Conservation (phyloP, 2,797 vertebrate genomes). For the Chrosomus eos region DNA sequence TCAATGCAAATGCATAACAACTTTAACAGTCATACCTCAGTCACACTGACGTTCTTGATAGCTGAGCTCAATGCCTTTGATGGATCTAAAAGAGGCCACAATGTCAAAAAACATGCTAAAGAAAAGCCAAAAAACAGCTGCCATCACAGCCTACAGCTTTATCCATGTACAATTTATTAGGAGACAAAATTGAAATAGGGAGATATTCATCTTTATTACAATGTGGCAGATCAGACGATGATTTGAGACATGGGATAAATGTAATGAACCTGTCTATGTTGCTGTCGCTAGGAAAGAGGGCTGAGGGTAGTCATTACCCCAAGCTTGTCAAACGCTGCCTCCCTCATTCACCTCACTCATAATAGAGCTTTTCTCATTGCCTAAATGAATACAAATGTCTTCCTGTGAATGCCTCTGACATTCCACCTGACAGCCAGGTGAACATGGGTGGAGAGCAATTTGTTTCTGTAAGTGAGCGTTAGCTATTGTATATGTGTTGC, state of each 20-base stretch:
- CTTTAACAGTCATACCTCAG: conserved; percentile 23
- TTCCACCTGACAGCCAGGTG: conserved; percentile 49
- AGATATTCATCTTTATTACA: conserved; percentile 55
- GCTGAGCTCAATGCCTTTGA: not conserved
- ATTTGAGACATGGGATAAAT: conserved; percentile 40
- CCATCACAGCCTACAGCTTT: conserved; percentile 27
- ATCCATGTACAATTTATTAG: conserved; percentile 44
- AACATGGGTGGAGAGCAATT: conserved; percentile 19
- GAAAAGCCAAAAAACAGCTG: conserved; percentile 22
- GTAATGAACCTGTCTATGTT: conserved; percentile 48
- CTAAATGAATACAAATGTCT: conserved; percentile 59
- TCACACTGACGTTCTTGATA: not conserved
- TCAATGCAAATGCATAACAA: not conserved
- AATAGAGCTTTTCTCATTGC: conserved; percentile 53
- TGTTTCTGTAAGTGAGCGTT: conserved; percentile 23
- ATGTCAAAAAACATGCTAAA: conserved; percentile 1
- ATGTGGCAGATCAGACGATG: conserved; percentile 43
- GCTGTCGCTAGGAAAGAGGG: conserved; percentile 29
- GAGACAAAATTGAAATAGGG: conserved; percentile 29
- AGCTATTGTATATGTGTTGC: not conserved
- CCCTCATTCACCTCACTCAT: conserved; percentile 47
- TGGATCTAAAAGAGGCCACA: not conserved
- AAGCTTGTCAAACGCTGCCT: conserved; percentile 48
- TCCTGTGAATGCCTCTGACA: conserved; percentile 37
- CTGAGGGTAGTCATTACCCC: conserved; percentile 46